Evolutionary conservation across 2,888 invertebrate genomes (phyloP).

Genomic region (Brassicogethes aeneus): DNA sequence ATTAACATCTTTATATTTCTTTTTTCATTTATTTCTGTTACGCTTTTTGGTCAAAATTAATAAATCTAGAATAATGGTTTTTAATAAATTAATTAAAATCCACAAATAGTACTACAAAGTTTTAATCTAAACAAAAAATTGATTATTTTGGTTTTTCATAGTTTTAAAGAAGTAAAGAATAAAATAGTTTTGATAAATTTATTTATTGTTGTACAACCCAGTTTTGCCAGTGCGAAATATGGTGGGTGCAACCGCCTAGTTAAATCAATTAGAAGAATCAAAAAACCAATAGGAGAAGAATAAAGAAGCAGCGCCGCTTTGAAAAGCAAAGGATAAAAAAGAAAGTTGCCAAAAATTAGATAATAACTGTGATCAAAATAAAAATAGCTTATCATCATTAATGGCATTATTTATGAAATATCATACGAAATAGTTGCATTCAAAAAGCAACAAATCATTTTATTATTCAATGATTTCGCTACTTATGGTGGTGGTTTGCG

Average conservation of each 20-base stretch:
- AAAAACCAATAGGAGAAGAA: conserved; percentile 5
- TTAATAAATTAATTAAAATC: too few species aligned
- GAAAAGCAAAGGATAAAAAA: conserved; percentile 11
- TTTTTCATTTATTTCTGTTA: too few species aligned
- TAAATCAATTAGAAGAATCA: too few species aligned
- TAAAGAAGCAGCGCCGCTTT: background rate
- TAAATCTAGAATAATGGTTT: too few species aligned
- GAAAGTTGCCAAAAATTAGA: conserved; percentile 22
- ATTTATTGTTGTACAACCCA: background rate
- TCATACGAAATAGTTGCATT: conserved; percentile 5
- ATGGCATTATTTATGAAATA: conserved; percentile 12
- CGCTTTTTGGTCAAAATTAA: too few species aligned
- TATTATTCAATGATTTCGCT: conserved; percentile 8
- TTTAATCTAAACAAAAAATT: too few species aligned
- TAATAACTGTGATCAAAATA: conserved; percentile 19
- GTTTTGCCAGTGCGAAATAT: background rate
- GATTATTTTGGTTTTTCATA: too few species aligned
- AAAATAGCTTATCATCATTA: background rate
- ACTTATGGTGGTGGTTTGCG: conserved; percentile 13
- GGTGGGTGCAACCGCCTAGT: background rate
- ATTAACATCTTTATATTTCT: too few species aligned
- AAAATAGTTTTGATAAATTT: too few species aligned
- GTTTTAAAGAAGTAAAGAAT: too few species aligned
- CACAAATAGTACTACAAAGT: too few species aligned
- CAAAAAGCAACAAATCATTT: background rate